Evolutionary conservation across 1,140 invertebrate species (phyloP).

Genomic region (Orchesella cincta): DNA sequence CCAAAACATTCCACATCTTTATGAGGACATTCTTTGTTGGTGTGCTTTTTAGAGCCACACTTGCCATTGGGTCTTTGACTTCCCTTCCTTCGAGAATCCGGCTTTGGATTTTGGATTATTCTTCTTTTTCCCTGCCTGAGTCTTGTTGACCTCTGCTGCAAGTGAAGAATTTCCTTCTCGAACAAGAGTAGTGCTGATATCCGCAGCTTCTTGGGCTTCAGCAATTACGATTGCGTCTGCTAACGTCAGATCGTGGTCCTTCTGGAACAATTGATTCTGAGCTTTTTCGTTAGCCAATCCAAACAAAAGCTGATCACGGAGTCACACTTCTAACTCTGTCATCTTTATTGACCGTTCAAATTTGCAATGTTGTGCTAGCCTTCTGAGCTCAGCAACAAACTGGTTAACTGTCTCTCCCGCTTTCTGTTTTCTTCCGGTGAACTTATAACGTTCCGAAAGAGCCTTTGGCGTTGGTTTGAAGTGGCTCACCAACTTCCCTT

Average conservation of each 20-base stretch:
- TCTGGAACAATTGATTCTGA: slow-evolving; percentile 6
- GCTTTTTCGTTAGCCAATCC: slow-evolving; percentile 11
- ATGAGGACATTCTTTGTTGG: not conserved
- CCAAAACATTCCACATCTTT: not conserved
- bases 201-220: slow-evolving; percentile 3
- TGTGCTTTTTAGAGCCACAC: slow-evolving; percentile 11
- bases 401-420: not conserved
- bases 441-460: not conserved
- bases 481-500: not conserved
- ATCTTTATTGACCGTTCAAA: not conserved
- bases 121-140: not conserved
- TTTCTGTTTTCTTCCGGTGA: slow-evolving; percentile 15
- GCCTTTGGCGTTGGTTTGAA: slow-evolving; percentile 20
- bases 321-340: not conserved
- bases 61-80: not conserved
- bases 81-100: not conserved
- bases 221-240: not conserved
- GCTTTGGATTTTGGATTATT: not conserved
- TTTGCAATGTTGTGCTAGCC: not conserved
- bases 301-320: slow-evolving; percentile 4
- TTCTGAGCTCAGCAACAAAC: slow-evolving; percentile 6
- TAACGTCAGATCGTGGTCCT: not conserved
- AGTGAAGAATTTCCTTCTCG: not conserved
- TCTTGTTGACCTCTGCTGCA: not conserved
- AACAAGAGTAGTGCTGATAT: not conserved